These are phyloP conservation scores for Leucania comma DNA, from an alignment of 2,888 invertebrate genomes.

Conservation along the genomic window DNA sequence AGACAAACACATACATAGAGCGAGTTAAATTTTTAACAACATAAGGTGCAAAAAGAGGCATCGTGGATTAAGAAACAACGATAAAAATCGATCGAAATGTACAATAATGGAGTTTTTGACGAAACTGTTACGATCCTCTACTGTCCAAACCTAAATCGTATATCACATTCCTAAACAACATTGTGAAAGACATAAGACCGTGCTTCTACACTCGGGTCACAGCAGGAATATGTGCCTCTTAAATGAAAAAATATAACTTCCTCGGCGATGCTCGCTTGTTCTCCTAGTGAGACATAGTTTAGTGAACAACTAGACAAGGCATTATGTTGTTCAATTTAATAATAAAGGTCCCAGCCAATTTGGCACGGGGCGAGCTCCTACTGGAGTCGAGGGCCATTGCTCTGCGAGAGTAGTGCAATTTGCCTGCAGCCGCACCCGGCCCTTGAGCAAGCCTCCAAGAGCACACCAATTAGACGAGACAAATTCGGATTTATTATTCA, in stretches of 20 bases:
- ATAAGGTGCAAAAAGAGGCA: too few species aligned
- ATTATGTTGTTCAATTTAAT: conserved; percentile 81
- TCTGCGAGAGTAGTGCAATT: conserved; percentile 81
- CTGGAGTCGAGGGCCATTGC: conserved; percentile 76
- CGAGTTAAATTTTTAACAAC: too few species aligned
- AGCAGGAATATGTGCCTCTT: conserved; percentile 47
- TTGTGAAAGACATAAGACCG: conserved; percentile 25
- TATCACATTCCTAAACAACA: conserved; percentile 4
- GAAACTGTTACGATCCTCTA: neutral
- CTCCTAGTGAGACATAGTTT: conserved; percentile 55
- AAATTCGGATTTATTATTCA: conserved; percentile 85
- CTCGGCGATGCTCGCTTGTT: conserved; percentile 51
- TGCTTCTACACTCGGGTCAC: conserved; percentile 18
- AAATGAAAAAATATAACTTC: conserved; percentile 68
- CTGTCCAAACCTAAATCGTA: neutral
- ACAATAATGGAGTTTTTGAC: neutral
- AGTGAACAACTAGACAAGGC: conserved; percentile 70
- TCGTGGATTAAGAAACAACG: neutral
- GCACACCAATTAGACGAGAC: conserved; percentile 86
- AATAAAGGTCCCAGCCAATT: conserved; percentile 82
- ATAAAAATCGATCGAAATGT: neutral
- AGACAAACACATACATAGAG: too few species aligned
- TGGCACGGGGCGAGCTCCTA: conserved; percentile 73
- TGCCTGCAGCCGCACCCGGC: conserved; percentile 77
- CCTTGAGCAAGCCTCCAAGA: conserved; percentile 73